Conservation (phyloP, 2,888 invertebrate genomes). For the Dendrolimus houi region DNA sequence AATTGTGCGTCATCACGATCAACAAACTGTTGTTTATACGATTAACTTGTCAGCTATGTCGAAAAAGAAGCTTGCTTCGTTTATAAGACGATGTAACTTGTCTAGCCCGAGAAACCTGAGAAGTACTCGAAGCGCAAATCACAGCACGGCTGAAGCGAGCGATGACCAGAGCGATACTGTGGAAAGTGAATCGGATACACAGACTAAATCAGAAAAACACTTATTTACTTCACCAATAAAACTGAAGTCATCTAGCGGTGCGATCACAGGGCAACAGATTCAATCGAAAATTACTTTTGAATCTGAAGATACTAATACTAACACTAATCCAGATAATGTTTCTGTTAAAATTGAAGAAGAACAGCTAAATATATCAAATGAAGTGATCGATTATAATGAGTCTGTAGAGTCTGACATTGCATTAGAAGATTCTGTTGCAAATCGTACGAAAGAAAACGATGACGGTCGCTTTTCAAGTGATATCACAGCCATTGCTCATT, state of each 20-base stretch:
- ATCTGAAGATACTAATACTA: constrained; percentile 2
- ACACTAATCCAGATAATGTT: constrained; percentile 1
- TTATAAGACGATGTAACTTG: constrained; percentile 19
- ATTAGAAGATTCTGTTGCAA: neutral
- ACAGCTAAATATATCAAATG: constrained; percentile 3
- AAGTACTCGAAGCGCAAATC: constrained; percentile 32
- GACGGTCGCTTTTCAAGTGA: constrained; percentile 15
- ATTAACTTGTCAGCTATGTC: constrained; percentile 53
- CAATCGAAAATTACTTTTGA: constrained; percentile 56
- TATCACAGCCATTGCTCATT: constrained; percentile 43
- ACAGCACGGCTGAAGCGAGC: constrained; percentile 23
- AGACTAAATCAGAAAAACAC: neutral
- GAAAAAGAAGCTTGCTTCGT: constrained; percentile 28
- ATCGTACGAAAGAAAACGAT: constrained; percentile 4
- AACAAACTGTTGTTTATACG: constrained; percentile 59
- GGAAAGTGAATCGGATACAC: neutral
- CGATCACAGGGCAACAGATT: constrained; percentile 13
- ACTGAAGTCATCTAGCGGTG: constrained; percentile 8
- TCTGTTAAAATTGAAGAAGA: constrained; percentile 18
- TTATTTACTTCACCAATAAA: constrained; percentile 1
- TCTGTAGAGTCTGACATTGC: constrained; percentile 9
- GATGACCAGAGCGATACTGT: neutral
- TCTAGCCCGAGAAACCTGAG: constrained; percentile 24
- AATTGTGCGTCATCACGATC: constrained; percentile 67
- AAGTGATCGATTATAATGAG: constrained; percentile 14